Percentiles rank a stretch among this genome's conserved stretches.
These are phyloP conservation scores for Lymantria dispar DNA, from an alignment of 2,888 invertebrate genomes.

Conservation along the genomic window DNA sequence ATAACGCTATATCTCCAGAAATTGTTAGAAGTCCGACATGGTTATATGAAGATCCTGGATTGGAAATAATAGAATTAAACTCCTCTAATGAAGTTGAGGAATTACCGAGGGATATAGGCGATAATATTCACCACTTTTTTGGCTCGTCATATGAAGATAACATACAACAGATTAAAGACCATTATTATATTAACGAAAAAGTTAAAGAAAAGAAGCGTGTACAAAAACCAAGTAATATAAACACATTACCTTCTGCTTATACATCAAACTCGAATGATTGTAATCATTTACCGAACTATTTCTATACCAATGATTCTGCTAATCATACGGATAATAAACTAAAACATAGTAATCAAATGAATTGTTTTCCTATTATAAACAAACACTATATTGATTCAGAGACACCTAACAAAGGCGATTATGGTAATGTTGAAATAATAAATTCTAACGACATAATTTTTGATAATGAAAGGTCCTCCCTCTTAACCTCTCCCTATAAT, in stretches of 20 bases:
- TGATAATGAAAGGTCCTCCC: conserved; percentile 22
- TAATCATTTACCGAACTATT: conserved; percentile 6
- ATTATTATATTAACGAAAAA: conserved; percentile 37
- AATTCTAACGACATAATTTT: conserved; percentile 13
- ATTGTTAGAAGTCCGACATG: conserved; percentile 41
- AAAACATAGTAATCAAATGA: conserved; percentile 37
- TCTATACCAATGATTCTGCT: conserved; percentile 7
- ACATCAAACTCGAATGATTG: conserved; percentile 1
- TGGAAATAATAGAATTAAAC: conserved; percentile 62
- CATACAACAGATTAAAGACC: conserved; percentile 28
- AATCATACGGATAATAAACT: conserved; percentile 14
- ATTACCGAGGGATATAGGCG: conserved; percentile 25
- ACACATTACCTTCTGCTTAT: conserved; percentile 6
- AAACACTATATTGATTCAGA: conserved; percentile 45
- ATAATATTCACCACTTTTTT: conserved; percentile 39
- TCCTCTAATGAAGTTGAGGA: conserved; percentile 38
- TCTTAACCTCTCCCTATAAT: no score
- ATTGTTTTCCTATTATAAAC: conserved; percentile 54
- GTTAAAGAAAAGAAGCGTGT: conserved; percentile 46
- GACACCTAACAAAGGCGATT: conserved; percentile 43
- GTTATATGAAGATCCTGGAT: conserved; percentile 39
- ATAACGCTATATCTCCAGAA: conserved; percentile 35
- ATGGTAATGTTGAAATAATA: conserved; percentile 32
- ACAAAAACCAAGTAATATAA: conserved; percentile 17
- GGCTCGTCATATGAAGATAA: conserved; percentile 28